Evolutionary conservation across 2,888 invertebrate genomes (phyloP).

Genomic region (Molorchus minor): DNA sequence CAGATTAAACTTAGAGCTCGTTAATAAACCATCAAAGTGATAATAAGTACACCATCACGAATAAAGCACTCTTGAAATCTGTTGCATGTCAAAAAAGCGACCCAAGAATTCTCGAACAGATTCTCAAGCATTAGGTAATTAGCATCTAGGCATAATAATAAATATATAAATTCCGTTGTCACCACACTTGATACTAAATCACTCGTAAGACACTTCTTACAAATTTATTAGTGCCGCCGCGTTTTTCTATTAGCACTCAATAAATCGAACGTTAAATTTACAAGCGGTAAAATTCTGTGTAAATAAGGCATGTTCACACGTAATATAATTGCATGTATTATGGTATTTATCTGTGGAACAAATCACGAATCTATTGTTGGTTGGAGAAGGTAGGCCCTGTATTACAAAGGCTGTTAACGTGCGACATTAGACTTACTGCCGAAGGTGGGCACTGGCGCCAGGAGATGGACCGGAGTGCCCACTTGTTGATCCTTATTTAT

Average conservation of each 20-base stretch:
- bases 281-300: slow-evolving; percentile 14
- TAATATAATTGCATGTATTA: slow-evolving; percentile 19
- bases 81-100: not conserved
- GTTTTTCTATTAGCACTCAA: slow-evolving; percentile 22
- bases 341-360: slow-evolving; percentile 17
- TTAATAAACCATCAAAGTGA: not conserved
- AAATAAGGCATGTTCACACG: slow-evolving; percentile 18
- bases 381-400: slow-evolving; percentile 8
- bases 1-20: too few species aligned
- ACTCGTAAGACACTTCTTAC: slow-evolving; percentile 8
- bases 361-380: slow-evolving; percentile 15
- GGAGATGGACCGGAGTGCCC: not conserved
- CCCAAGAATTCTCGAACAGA: not conserved
- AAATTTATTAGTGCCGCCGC: not conserved
- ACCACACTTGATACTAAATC: slow-evolving; percentile 6
- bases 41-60: not conserved
- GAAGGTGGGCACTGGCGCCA: slow-evolving; percentile 10
- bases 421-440: not conserved
- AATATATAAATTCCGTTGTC: slow-evolving; percentile 1
- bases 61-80: not conserved
- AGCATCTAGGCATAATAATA: too few species aligned
- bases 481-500: not conserved
- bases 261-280: slow-evolving; percentile 18
- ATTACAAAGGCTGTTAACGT: not conserved
- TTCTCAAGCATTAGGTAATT: not conserved